These are phyloP conservation scores for Caradrina clavipalpis DNA, from an alignment of 2,888 invertebrate species.

Conservation along the genomic window DNA sequence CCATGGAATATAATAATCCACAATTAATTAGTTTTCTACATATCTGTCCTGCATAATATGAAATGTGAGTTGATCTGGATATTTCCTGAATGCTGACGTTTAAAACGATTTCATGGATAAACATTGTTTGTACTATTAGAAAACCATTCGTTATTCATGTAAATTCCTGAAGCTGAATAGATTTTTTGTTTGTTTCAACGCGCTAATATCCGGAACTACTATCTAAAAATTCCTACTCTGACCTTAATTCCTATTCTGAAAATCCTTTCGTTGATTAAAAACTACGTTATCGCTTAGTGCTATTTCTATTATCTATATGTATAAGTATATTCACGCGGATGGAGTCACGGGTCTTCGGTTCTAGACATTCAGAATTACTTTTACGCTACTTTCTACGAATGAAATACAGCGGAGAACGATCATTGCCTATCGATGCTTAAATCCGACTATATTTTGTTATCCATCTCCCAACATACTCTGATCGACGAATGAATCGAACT, in stretches of 20 bases:
- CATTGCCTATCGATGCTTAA: neutral
- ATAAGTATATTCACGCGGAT: no score
- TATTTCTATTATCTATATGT: no score
- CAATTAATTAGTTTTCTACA: neutral
- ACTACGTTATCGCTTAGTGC: no score
- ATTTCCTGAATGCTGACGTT: neutral
- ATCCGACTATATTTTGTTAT: neutral
- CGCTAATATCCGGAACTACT: no score
- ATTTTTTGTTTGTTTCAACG: no score
- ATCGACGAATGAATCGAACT: constrained; percentile 8
- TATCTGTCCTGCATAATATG: neutral
- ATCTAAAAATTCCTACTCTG: no score
- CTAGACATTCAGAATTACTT: neutral
- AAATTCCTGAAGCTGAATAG: neutral
- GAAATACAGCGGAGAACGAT: neutral
- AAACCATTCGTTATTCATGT: neutral
- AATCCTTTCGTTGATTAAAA: no score
- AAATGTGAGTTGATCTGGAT: neutral
- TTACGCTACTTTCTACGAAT: no score
- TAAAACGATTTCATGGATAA: neutral
- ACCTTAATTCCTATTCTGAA: no score
- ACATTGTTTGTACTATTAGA: no score
- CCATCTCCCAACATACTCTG: neutral
- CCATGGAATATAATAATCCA: neutral
- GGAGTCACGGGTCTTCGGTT: no score